Base-by-base conservation (phyloP, 2,797 vertebrate species). In the Galago senegalensis region DNA sequence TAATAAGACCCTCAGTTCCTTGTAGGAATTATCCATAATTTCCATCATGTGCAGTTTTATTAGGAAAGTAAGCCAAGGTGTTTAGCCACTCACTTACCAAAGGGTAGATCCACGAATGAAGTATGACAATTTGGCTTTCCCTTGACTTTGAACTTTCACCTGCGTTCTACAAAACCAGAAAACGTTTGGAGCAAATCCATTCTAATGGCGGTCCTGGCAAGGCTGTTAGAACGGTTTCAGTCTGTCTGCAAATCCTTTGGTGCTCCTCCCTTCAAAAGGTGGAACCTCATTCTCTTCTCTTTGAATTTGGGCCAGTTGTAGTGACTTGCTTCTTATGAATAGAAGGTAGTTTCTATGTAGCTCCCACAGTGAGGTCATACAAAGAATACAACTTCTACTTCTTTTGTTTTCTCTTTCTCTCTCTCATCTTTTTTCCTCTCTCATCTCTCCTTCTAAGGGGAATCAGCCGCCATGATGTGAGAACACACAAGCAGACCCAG, bases 141-240 rank as follows among this genome's bases (percentile, higher is more conserved):
- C 46, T 96, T 91, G 31, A 89, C 58, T 87, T 70, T 83, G 65
- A 75, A 40, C 83, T 82, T 46, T 95, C 34, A 63, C 13, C 25
- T 43, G 56, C 29, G 18, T 70, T 37, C 27, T 70, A 58, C 17
- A 79, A 88, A 91, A 34, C 3, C 25, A 69, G 75, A 91, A 67
- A 95, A 80, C 56, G 25, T 53, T 37, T 82, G 86, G 56, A 79
- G 40, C 58, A 10, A 20, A 69, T 75, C 58, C 60, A 65, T 82
- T 77, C 58, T 21, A 34, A 3, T 18, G 69, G 16, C 37, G 85
- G 10, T 7, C 31, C 43, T 65, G 12, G 46, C 1, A 12, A 60
- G 9, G 43, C 60, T 69, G 43, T 37, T 73, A 16, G 46, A 12
- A 40, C 69, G 9, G 23, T 46, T 75, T 89, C 67, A 75, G 20